A percentile compares a stretch with the other conserved stretches of the same genome.
Evolutionary conservation across 2,888 invertebrate genomes (phyloP).

Genomic region (Acanthococcus lagerstroemiae): DNA sequence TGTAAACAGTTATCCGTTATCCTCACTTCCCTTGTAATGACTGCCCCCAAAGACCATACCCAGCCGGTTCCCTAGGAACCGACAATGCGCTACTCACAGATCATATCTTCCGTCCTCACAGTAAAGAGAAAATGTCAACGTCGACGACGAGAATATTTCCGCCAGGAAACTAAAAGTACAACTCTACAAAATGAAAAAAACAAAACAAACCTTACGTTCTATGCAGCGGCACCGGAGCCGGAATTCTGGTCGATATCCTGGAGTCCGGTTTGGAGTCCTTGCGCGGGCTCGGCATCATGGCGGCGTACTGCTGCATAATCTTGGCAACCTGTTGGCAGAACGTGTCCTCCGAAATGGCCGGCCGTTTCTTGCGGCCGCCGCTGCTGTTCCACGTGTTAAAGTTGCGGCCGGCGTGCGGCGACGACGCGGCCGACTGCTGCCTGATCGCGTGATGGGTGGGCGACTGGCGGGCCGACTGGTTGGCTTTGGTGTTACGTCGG

Average conservation of each 20-base stretch:
- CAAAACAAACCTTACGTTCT: not conserved
- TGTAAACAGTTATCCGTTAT: no score
- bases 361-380: slow-evolving; percentile 31
- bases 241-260: slow-evolving; percentile 46
- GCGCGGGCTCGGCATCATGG: slow-evolving; percentile 43
- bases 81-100: no score
- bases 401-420: slow-evolving; percentile 22
- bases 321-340: slow-evolving; percentile 37
- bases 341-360: slow-evolving; percentile 34
- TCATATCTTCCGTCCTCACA: no score
- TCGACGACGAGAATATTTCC: no score
- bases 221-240: slow-evolving; percentile 45
- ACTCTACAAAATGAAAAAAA: not conserved
- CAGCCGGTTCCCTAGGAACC: no score
- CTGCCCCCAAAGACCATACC: no score
- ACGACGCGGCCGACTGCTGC: slow-evolving; percentile 1
- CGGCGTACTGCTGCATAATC: slow-evolving; percentile 37
- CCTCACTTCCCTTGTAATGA: no score
- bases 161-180: no score
- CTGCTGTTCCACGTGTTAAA: slow-evolving; percentile 35
- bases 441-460: slow-evolving; percentile 18
- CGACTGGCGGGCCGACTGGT: slow-evolving; percentile 34
- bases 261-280: slow-evolving; percentile 47
- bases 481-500: slow-evolving; percentile 34
- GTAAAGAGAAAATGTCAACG: no score